phyloP scores from a whole-genome alignment of 2,888 invertebrate genomes.

The Eupithecia pulchellata region DNA sequence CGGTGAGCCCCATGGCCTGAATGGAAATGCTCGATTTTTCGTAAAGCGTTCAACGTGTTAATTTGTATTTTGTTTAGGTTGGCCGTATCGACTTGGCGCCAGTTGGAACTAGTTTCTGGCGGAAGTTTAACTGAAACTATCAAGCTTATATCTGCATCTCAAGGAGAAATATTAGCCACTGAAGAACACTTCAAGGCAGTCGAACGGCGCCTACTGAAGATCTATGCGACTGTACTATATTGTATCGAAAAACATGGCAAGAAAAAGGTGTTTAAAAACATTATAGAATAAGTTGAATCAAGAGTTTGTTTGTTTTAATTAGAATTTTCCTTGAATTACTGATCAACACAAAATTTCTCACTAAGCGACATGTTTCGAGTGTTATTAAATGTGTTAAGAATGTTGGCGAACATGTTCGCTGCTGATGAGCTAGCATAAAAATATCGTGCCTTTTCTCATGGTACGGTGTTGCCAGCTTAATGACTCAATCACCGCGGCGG shows the following conservation, averaged over 20 bases:
- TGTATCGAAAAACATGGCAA: constrained; percentile 88
- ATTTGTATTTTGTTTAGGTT: constrained; percentile 78
- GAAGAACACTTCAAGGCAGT: constrained; percentile 90
- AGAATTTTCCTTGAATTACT: background rate
- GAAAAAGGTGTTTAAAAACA: constrained; percentile 69
- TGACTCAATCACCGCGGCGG: background rate
- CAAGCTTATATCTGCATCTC: constrained; percentile 82
- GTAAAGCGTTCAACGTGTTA: too few species aligned
- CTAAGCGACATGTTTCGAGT: background rate
- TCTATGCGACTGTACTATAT: constrained; percentile 91
- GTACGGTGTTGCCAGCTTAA: background rate
- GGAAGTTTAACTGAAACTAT: constrained; percentile 87
- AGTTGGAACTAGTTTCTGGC: constrained; percentile 89
- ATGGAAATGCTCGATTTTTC: too few species aligned
- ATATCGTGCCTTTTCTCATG: background rate
- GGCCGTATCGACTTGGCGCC: constrained; percentile 89
- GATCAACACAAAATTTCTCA: background rate
- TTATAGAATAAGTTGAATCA: background rate
- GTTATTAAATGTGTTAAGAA: too few species aligned
- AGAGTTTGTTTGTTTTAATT: background rate
- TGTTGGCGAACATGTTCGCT: constrained; percentile 11
- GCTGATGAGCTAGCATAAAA: constrained; percentile 6
- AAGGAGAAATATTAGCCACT: constrained; percentile 87
- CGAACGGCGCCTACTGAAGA: constrained; percentile 89
- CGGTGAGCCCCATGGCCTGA: too few species aligned